Evolutionary conservation across 2,888 invertebrate genomes (phyloP).

Genomic region (Philhelius pedissequus): DNA sequence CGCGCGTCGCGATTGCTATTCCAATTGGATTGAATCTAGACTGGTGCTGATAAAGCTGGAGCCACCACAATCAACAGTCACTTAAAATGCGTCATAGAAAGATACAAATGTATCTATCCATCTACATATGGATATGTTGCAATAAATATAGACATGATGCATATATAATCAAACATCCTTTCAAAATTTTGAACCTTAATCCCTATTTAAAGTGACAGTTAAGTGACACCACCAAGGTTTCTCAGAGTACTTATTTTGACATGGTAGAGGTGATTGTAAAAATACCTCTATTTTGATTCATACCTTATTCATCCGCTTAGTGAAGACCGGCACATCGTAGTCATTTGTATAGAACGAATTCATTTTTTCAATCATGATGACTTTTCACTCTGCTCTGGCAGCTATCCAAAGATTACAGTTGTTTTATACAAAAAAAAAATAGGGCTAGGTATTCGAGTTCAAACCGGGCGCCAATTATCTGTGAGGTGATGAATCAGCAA

Average conservation of each 20-base stretch:
- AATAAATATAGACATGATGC: conserved; percentile 23
- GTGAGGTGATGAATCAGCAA: conserved; percentile 39
- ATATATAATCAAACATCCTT: conserved; percentile 26
- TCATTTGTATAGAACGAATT: conserved; percentile 73
- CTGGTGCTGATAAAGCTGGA: conserved; percentile 18
- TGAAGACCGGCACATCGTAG: conserved; percentile 76
- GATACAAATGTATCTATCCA: neutral
- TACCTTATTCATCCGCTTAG: conserved; percentile 75
- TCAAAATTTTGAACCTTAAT: conserved; percentile 46
- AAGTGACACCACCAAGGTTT: conserved; percentile 48
- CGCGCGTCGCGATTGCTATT: conserved; percentile 35
- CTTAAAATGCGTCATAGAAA: conserved; percentile 10
- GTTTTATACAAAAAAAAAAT: too few relatives aligned
- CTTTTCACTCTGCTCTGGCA: neutral
- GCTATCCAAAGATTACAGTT: neutral
- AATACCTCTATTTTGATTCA: neutral
- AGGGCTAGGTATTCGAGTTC: neutral
- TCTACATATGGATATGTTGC: neutral
- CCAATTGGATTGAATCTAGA: neutral
- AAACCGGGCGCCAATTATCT: conserved; percentile 16
- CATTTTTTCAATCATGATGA: conserved; percentile 75
- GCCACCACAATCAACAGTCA: conserved; percentile 29
- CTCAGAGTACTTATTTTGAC: neutral
- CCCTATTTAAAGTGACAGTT: conserved; percentile 45
- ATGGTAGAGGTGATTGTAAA: conserved; percentile 3